phyloP scores from a whole-genome alignment of 30 jellyfish, hydroid and myxozoan genomes.

The Cassiopea andromeda region DNA sequence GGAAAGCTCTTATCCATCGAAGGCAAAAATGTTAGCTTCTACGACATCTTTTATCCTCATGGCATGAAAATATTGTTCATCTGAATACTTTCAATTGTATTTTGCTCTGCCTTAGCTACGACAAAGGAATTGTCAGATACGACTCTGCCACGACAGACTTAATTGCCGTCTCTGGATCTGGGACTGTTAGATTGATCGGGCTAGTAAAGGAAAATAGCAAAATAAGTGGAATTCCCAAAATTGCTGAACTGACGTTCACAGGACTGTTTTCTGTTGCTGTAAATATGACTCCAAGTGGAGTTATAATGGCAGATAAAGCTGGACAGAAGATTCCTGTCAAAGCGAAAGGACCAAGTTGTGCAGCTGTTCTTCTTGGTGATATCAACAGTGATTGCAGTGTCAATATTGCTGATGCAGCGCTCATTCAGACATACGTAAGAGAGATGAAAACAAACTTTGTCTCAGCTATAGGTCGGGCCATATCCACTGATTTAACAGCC shows the following conservation, averaged over 20 bases:
- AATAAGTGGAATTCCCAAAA: conserved; percentile 56
- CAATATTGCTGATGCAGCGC: conserved; percentile 81
- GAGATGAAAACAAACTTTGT: conserved; percentile 46
- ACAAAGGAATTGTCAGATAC: conserved; percentile 29
- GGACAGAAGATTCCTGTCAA: conserved; percentile 53
- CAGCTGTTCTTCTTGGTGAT: conserved; percentile 61
- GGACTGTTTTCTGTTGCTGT: conserved; percentile 54
- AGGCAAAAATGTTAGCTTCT: too few relatives aligned
- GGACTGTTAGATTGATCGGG: conserved; percentile 62
- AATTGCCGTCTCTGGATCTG: conserved; percentile 21
- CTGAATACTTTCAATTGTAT: too few relatives aligned
- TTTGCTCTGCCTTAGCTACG: conserved; percentile 19
- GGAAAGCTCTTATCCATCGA: too few relatives aligned
- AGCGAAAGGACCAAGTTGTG: conserved; percentile 56
- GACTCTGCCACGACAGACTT: conserved; percentile 38
- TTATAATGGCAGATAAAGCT: conserved; percentile 63
- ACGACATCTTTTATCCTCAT: too few relatives aligned
- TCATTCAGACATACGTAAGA: conserved; percentile 66
- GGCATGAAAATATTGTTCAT: too few relatives aligned
- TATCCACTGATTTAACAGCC: conserved; percentile 1
- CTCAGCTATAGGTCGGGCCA: conserved; percentile 40
- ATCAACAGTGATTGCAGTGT: conserved; percentile 77
- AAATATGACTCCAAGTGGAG: conserved; percentile 9
- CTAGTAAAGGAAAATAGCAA: conserved; percentile 29
- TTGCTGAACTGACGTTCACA: conserved; percentile 72